Evolutionary conservation across 2,797 vertebrate species (phyloP).

Genomic region (Denticeps clupeoides): DNA sequence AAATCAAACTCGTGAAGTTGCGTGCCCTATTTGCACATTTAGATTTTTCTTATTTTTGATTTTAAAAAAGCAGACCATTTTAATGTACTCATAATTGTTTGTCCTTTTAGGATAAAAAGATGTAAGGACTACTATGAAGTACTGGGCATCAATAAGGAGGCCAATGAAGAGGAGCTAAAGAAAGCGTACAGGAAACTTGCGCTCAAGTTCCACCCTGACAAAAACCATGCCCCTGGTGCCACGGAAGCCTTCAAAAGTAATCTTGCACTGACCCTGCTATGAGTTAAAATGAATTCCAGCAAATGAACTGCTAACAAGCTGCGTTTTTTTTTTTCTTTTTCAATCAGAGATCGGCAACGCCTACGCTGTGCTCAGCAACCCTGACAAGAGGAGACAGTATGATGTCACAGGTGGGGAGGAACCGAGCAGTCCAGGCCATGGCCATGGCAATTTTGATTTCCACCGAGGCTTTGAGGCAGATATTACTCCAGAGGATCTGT

Average conservation of each 20-base stretch:
- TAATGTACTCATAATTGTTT: too few relatives aligned
- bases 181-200: constrained; percentile 93
- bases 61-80: too few relatives aligned
- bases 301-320: not conserved
- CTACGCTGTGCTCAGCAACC: constrained; percentile 88
- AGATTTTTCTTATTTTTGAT: too few relatives aligned
- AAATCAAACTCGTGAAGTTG: too few relatives aligned
- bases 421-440: constrained; percentile 64
- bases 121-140: constrained; percentile 97
- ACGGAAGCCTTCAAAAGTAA: constrained; percentile 98
- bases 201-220: constrained; percentile 95
- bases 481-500: constrained; percentile 94
- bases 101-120: constrained; percentile 80
- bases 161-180: constrained; percentile 88
- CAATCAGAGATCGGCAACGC: constrained; percentile 87
- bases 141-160: constrained; percentile 81
- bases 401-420: constrained; percentile 84
- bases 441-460: constrained; percentile 39
- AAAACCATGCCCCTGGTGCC: constrained; percentile 91
- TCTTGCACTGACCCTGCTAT: too few relatives aligned
- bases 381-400: constrained; percentile 87
- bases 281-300: not conserved
- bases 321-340: not conserved
- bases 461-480: constrained; percentile 80
- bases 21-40: too few relatives aligned